A percentile compares a stretch with the other conserved stretches of the same genome.
phyloP scores from a whole-genome alignment of 2,888 invertebrate genomes.

The Ennomos erosarius region DNA sequence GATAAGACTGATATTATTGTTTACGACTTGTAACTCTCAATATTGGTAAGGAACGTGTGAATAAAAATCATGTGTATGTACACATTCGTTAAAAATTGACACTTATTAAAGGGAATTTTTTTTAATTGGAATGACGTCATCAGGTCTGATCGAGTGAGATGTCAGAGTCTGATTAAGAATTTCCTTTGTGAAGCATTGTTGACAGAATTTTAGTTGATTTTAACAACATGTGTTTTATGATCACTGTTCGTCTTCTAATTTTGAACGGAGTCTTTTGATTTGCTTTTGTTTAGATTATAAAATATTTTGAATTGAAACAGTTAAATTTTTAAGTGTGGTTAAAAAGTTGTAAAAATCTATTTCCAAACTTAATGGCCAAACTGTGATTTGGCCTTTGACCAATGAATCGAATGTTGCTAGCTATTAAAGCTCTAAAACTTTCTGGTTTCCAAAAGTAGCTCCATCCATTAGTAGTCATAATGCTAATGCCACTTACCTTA shows the following conservation, averaged over 20 bases:
- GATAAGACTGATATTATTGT: slow-evolving; percentile 52
- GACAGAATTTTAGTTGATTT: slow-evolving; percentile 15
- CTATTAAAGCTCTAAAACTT: slow-evolving; percentile 17
- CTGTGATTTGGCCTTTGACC: no score
- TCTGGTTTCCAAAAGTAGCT: slow-evolving; percentile 13
- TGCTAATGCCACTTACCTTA: slow-evolving; percentile 53
- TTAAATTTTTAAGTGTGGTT: no score
- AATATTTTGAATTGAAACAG: no score
- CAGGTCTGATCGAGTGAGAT: slow-evolving; percentile 71
- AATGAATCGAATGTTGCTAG: slow-evolving; percentile 9
- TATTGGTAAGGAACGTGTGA: slow-evolving; percentile 77
- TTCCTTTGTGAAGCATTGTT: slow-evolving; percentile 45
- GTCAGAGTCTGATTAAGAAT: slow-evolving; percentile 76
- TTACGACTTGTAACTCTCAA: slow-evolving; percentile 45
- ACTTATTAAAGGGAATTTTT: slow-evolving; percentile 83
- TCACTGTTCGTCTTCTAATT: no score
- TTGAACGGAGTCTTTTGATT: no score
- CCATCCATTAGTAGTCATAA: slow-evolving; percentile 36
- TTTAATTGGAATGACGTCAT: slow-evolving; percentile 85
- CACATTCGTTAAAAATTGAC: slow-evolving; percentile 85
- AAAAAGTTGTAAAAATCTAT: no score
- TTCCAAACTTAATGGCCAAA: no score
- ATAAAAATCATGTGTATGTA: slow-evolving; percentile 84
- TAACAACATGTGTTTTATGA: no score
- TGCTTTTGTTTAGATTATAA: no score